Evolutionary conservation across 2,113 vertebrate species (phyloP).

Genomic region (Oncorhynchus keta): DNA sequence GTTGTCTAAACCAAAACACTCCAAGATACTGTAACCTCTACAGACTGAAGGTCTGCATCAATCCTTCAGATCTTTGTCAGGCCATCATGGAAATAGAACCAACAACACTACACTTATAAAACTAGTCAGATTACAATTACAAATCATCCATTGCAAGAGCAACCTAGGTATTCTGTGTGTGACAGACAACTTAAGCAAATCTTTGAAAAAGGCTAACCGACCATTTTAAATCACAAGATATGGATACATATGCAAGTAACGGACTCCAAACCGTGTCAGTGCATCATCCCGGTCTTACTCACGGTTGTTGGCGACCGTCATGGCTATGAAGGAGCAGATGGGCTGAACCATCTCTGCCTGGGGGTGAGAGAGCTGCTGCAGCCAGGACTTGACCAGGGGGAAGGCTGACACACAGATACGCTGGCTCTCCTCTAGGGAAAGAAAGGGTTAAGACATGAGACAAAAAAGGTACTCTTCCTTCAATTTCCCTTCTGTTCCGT

Average conservation of each 20-base stretch:
- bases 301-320: constrained; percentile 92
- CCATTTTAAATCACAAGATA: too few species aligned
- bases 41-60: too few species aligned
- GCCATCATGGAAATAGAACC: too few species aligned
- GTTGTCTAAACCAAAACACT: background rate
- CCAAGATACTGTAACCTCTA: too few species aligned
- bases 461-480: background rate
- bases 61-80: too few species aligned
- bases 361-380: constrained; percentile 68
- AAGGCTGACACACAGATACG: constrained; percentile 82
- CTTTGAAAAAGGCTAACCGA: too few species aligned
- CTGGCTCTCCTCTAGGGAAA: constrained; percentile 85
- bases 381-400: constrained; percentile 77
- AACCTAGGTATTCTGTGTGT: too few species aligned
- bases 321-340: constrained; percentile 88
- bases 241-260: background rate
- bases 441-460: background rate
- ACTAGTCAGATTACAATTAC: background rate
- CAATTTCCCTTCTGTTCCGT: background rate
- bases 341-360: constrained; percentile 81
- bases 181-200: too few species aligned
- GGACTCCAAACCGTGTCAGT: background rate
- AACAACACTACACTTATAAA: background rate
- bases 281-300: constrained; percentile 63
- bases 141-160: too few species aligned